Conservation (phyloP, 1,140 invertebrate species). For the Xylocopa sonorina region DNA sequence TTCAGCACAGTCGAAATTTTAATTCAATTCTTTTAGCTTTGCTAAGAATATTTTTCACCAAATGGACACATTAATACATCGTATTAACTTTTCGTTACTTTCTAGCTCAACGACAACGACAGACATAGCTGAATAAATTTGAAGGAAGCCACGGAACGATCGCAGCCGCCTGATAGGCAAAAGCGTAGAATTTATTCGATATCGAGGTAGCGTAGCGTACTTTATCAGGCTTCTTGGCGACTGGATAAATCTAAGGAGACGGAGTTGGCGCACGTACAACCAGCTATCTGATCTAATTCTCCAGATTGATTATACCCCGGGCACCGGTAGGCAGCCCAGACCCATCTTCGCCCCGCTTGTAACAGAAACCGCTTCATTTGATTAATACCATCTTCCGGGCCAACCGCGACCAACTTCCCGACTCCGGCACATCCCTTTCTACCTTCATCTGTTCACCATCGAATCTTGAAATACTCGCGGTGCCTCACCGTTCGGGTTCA, state of each 20-base stretch:
- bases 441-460: conserved; percentile 10
- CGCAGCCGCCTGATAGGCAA: conserved; percentile 12
- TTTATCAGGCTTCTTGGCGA: conserved; percentile 43
- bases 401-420: conserved; percentile 38
- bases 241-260: conserved; percentile 54
- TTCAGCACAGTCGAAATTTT: neutral
- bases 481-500: neutral
- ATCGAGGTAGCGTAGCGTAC: conserved; percentile 23
- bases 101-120: no score
- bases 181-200: conserved; percentile 44
- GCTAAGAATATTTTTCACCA: no score
- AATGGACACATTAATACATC: no score
- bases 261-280: conserved; percentile 51
- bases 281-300: conserved; percentile 59
- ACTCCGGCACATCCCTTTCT: conserved; percentile 24
- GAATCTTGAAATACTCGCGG: conserved; percentile 43
- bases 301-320: conserved; percentile 51
- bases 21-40: no score
- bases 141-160: conserved; percentile 17
- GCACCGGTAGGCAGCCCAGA: conserved; percentile 36
- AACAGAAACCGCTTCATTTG: conserved; percentile 61
- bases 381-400: conserved; percentile 49
- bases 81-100: no score
- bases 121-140: conserved; percentile 4
- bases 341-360: conserved; percentile 48